A percentile compares a stretch with the other conserved stretches of the same genome.
Evolutionary conservation across 2,797 vertebrate genomes (phyloP).

Genomic region (Amblyraja radiata): DNA sequence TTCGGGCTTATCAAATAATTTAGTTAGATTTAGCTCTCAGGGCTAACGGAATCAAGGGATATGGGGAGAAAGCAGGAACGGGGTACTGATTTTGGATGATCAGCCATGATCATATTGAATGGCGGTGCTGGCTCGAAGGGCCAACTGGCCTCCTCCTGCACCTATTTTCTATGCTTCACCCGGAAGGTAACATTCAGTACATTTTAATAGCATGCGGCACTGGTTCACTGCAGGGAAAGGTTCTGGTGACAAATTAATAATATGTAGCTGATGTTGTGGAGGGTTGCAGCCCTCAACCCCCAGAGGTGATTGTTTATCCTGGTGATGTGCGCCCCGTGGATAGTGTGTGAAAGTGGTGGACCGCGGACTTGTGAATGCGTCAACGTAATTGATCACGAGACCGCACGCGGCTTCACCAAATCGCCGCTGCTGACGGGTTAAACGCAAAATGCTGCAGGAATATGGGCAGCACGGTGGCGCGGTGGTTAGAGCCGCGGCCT

Average conservation of each 20-base stretch:
- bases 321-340: neutral
- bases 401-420: neutral
- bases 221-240: neutral
- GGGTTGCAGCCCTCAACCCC: neutral
- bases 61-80: too few species aligned
- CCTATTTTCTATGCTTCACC: too few species aligned
- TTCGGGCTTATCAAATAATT: too few species aligned
- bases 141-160: too few species aligned
- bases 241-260: neutral
- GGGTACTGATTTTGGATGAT: too few species aligned
- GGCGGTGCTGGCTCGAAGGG: too few species aligned
- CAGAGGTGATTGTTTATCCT: neutral
- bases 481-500: too few species aligned
- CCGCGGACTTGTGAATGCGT: neutral
- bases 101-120: too few species aligned
- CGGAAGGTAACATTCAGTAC: neutral
- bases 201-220: neutral
- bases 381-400: neutral
- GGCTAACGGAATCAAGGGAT: too few species aligned
- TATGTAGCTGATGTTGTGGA: neutral
- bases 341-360: neutral
- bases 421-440: neutral
- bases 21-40: too few species aligned
- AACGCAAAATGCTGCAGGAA: too few species aligned
- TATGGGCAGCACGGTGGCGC: too few species aligned